These are phyloP conservation scores for Pachycephala philippinensis DNA, from an alignment of 2,113 vertebrate genomes.

Conservation along the genomic window DNA sequence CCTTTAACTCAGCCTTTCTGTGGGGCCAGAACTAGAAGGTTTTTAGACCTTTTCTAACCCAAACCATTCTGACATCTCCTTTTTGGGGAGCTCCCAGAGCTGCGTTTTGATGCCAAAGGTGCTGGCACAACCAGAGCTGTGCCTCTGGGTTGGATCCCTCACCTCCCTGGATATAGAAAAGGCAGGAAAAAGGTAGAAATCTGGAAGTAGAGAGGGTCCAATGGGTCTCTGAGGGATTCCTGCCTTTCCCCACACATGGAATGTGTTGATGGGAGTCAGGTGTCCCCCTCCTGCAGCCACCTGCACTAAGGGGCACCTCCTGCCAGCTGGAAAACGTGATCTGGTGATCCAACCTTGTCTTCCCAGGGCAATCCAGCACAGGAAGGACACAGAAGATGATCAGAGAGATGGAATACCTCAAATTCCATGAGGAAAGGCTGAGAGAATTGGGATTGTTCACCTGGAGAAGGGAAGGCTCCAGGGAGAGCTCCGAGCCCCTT, in stretches of 20 bases:
- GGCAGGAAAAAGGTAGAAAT: not conserved
- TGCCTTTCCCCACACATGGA: no score
- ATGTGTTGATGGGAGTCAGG: fast-evolving
- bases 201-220: not conserved
- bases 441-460: not conserved
- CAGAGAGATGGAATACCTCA: not conserved
- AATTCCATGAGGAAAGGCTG: not conserved
- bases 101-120: not conserved
- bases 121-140: not conserved
- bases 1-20: not conserved
- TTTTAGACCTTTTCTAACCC: not conserved
- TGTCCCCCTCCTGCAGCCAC: not conserved
- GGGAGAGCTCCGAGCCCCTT: not conserved
- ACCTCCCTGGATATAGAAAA: not conserved
- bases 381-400: not conserved
- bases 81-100: fast-evolving
- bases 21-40: not conserved
- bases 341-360: not conserved
- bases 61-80: not conserved
- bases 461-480: no score
- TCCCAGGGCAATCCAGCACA: not conserved
- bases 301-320: not conserved
- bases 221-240: not conserved
- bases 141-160: not conserved
- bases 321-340: not conserved